These are phyloP conservation scores for Planiliza haematocheilus DNA, from an alignment of 2,113 vertebrate genomes.

Conservation along the genomic window DNA sequence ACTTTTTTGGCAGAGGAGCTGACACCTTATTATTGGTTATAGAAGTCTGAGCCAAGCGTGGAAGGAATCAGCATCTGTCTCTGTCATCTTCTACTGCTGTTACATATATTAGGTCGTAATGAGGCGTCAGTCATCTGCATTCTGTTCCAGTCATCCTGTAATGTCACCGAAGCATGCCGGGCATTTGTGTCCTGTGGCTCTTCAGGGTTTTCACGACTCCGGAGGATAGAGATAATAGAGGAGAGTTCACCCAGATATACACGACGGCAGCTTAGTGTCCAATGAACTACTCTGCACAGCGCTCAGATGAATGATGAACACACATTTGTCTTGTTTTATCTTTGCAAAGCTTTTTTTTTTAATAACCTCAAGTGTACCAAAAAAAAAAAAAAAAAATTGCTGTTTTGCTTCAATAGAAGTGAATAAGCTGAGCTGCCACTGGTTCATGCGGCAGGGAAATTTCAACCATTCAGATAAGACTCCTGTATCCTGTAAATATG, in stretches of 20 bases:
- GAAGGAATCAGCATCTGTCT: slow-evolving; percentile 30
- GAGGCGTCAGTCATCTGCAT: slow-evolving; percentile 45
- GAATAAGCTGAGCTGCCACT: no score
- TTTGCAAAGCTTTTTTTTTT: no score
- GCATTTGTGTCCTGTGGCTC: slow-evolving; percentile 1
- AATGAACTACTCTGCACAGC: neutral
- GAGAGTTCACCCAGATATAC: slow-evolving; percentile 21
- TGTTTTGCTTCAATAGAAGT: no score
- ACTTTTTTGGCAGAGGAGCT: slow-evolving; percentile 40
- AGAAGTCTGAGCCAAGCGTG: slow-evolving; percentile 36
- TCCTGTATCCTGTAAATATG: no score
- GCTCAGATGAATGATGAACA: neutral
- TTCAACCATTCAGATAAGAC: no score
- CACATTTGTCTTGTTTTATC: neutral
- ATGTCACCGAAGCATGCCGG: neutral
- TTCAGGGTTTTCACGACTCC: slow-evolving; percentile 15
- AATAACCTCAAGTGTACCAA: no score
- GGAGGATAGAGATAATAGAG: slow-evolving; percentile 4
- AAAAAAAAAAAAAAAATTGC: no score
- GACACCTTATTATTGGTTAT: slow-evolving; percentile 39
- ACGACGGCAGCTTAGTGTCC: neutral
- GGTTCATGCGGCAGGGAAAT: no score
- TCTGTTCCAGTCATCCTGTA: slow-evolving; percentile 6
- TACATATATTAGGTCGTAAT: slow-evolving; percentile 38
- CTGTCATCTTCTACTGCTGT: slow-evolving; percentile 32